Evolutionary conservation across 2,113 vertebrate species (phyloP).

Genomic region (Egretta garzetta): DNA sequence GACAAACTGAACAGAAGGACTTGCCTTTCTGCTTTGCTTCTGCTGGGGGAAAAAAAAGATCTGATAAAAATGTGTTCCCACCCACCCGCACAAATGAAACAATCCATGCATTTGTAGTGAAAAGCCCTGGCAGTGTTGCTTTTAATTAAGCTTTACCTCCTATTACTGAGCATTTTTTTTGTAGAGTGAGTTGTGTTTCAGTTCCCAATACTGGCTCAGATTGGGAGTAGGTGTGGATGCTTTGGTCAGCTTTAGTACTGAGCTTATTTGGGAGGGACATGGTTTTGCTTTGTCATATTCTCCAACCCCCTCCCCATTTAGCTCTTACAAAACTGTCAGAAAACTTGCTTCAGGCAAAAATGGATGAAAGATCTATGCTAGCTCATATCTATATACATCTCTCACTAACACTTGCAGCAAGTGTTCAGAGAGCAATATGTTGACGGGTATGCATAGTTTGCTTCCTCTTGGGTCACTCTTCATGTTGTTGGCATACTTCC

Average conservation of each 20-base stretch:
- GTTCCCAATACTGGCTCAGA: not conserved
- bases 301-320: not conserved
- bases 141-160: not conserved
- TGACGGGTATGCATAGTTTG: not conserved
- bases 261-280: not conserved
- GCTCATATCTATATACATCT: not conserved
- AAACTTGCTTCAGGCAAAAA: not conserved
- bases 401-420: not conserved
- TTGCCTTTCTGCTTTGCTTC: not conserved
- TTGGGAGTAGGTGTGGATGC: not conserved
- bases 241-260: not conserved
- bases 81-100: not conserved
- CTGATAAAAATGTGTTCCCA: not conserved
- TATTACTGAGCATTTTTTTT: not conserved
- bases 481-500: not conserved
- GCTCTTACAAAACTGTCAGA: not conserved
- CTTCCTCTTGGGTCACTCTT: not conserved
- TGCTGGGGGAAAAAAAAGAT: not conserved
- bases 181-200: not conserved
- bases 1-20: not conserved
- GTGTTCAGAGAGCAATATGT: not conserved
- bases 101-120: not conserved
- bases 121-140: not conserved
- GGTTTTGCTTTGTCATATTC: not conserved
- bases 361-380: not conserved